Conservation (phyloP, 2,888 invertebrate genomes). For the Ophraella communa region DNA sequence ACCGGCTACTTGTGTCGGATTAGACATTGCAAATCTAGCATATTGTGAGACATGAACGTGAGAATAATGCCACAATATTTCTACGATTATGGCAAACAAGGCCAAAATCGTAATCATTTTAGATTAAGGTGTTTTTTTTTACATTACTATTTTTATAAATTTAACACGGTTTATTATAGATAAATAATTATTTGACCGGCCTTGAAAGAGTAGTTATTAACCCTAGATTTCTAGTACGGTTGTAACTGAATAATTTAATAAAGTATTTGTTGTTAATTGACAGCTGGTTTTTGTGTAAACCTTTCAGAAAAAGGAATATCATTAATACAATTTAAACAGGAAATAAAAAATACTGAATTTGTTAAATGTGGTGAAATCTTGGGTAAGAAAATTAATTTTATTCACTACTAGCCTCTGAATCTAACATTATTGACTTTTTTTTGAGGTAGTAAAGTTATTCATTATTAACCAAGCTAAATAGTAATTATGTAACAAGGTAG, state of each 20-base stretch:
- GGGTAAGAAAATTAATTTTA: no score
- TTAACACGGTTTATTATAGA: not conserved
- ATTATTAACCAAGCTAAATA: no score
- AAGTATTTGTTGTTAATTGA: no score
- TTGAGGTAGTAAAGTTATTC: no score
- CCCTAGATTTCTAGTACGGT: not conserved
- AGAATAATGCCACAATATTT: slow-evolving; percentile 19
- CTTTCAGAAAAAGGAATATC: no score
- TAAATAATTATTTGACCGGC: not conserved
- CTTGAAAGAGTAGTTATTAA: not conserved
- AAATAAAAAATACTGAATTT: no score
- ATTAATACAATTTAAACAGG: no score
- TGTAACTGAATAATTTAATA: not conserved
- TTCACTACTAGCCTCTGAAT: no score
- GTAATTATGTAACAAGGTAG: no score
- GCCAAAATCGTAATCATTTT: slow-evolving; percentile 6
- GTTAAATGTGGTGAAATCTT: no score
- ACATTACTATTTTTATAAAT: not conserved
- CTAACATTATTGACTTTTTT: no score
- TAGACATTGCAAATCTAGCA: slow-evolving; percentile 22
- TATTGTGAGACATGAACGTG: slow-evolving; percentile 21
- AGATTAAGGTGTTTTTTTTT: not conserved
- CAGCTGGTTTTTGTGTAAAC: not conserved
- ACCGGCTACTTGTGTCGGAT: slow-evolving; percentile 14
- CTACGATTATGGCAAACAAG: slow-evolving; percentile 19